These are phyloP conservation scores for Balaenoptera acutorostrata DNA, from an alignment of 2,113 vertebrate genomes.

Conservation along the genomic window DNA sequence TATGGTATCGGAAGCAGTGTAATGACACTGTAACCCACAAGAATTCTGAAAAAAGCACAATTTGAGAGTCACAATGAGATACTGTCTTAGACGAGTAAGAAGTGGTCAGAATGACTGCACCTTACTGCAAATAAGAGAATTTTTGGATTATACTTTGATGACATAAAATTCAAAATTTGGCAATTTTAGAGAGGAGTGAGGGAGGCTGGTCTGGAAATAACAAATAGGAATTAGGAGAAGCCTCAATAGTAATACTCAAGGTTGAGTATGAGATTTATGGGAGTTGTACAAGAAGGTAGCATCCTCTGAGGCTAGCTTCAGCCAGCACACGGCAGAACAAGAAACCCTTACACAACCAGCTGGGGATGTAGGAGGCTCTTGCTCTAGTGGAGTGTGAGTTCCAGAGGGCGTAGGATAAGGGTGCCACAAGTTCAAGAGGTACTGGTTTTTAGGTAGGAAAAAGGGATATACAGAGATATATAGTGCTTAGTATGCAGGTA, in stretches of 20 bases:
- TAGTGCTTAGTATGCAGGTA: background rate
- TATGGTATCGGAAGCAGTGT: background rate
- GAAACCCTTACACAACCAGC: background rate
- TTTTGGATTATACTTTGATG: background rate
- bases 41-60: background rate
- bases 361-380: background rate
- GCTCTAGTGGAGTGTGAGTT: background rate
- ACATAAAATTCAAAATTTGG: background rate
- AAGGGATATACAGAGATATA: background rate
- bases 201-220: background rate
- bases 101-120: background rate
- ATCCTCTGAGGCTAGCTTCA: background rate
- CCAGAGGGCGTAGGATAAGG: background rate
- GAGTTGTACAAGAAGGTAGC: background rate
- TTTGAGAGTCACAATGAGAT: background rate
- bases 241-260: background rate
- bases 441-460: background rate
- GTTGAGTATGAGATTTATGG: background rate
- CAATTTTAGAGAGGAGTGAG: background rate
- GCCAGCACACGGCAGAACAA: background rate
- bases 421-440: background rate
- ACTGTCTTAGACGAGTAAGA: background rate
- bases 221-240: background rate
- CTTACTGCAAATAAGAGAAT: background rate
- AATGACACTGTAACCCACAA: background rate